These are phyloP conservation scores for Subanguina moxae DNA, from an alignment of 1,140 invertebrate species.

Conservation along the genomic window DNA sequence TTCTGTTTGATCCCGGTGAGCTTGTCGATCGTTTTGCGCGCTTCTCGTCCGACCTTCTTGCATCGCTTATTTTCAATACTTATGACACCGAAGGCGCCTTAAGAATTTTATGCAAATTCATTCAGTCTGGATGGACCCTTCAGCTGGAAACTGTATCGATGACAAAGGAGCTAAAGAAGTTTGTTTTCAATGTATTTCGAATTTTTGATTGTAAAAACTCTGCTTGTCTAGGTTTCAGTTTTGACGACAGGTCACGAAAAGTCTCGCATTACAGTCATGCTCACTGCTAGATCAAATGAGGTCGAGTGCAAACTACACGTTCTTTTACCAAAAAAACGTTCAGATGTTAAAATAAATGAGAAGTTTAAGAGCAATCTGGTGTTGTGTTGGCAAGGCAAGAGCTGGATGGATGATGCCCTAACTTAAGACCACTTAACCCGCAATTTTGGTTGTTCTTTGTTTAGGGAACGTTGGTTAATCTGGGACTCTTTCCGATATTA, in stretches of 20 bases:
- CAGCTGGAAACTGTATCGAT: neutral
- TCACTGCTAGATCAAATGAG: too few species aligned
- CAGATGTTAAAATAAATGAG: neutral
- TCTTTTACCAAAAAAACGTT: neutral
- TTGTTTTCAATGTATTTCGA: too few species aligned
- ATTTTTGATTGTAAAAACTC: too few species aligned
- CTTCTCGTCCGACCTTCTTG: too few species aligned
- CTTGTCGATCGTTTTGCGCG: too few species aligned
- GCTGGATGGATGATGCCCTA: slow-evolving; percentile 10
- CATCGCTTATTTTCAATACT: too few species aligned
- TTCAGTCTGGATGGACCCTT: too few species aligned
- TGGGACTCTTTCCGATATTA: slow-evolving; percentile 1
- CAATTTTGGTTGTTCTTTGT: neutral
- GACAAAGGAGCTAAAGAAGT: neutral
- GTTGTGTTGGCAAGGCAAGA: neutral
- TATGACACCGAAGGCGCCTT: slow-evolving; percentile 42
- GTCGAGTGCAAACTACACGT: too few species aligned
- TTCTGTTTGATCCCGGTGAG: too few species aligned
- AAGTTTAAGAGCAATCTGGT: neutral
- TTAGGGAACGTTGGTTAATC: neutral
- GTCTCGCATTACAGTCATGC: too few species aligned
- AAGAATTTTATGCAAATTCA: too few species aligned
- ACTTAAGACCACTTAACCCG: neutral
- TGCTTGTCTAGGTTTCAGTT: too few species aligned
- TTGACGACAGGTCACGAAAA: neutral